Base-by-base conservation (phyloP, 2,797 vertebrate species). In the Bradypodion ventrale region DNA sequence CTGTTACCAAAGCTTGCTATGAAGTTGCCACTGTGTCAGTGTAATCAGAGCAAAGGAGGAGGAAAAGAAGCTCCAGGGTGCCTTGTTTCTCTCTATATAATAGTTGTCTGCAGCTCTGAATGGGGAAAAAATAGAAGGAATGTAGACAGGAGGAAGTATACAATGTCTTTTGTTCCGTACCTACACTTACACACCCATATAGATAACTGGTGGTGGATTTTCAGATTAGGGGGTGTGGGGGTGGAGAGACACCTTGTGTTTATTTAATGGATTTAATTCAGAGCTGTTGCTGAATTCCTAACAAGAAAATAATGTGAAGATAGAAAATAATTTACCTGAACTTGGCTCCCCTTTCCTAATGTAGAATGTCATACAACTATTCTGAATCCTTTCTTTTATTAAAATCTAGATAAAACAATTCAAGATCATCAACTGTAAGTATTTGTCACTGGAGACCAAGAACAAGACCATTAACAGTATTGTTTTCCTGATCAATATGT, bases 241-340 rank as follows among this genome's bases (percentile, higher is more conserved):
- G n/a, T n/a, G n/a, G n/a, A n/a, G n/a, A n/a, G n/a, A n/a, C n/a
- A n/a, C n/a, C 23, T 10, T 10, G 5, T 40, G 23, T 60, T 62
- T 5, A 13, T 74, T 52, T 56, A 83, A 42, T 15, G 15, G 60
- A 75, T 13, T 85, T 80, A 86, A 42, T 49, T 42, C 7, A 74
- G 32, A 87, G 21, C 49, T 32, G 62, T 23, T 70, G 5, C 2
- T 49, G 49, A 49, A 70, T 86, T 92, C 80, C 23, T 12, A 74
- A 40, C 85, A 87, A 77, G 68, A 7, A 0, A 82, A 23, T 40
- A 75, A 2, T 69, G 66, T 72, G 81, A 88, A 87, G 10, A 75
- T 3, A 35, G 80, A 80, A 42, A 90, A 90, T 75, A 88, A 42
- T 0, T 59, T 13, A 46, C 32, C 21, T 56, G 32, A 52, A 40